Conservation (phyloP, 2,113 vertebrate genomes). For the Hippocampus mohnikei region DNA sequence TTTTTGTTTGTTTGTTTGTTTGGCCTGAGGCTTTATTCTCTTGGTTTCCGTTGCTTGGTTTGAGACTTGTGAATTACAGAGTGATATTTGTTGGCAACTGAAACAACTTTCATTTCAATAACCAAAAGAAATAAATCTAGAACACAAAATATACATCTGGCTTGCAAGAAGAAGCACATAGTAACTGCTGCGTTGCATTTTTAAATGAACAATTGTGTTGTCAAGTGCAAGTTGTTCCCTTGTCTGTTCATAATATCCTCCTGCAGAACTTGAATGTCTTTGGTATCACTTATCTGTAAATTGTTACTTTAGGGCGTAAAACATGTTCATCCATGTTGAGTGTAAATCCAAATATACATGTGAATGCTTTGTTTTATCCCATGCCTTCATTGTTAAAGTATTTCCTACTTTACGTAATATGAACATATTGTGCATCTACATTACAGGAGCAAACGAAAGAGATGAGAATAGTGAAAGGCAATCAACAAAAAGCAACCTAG, state of each 20-base stretch:
- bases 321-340: too few species aligned
- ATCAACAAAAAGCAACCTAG: slow-evolving; percentile 66
- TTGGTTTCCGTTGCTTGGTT: neutral
- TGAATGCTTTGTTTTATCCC: neutral
- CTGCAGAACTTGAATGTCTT: neutral
- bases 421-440: slow-evolving; percentile 1
- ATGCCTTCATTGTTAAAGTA: neutral
- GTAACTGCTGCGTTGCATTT: neutral
- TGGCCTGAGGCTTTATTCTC: too few species aligned
- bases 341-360: neutral
- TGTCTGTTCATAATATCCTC: neutral
- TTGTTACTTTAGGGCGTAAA: neutral
- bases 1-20: too few species aligned
- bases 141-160: neutral
- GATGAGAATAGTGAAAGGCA: slow-evolving; percentile 73
- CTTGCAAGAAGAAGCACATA: neutral
- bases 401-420: neutral
- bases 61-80: neutral
- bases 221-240: neutral
- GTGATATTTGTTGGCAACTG: neutral
- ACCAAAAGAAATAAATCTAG: neutral
- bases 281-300: neutral
- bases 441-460: slow-evolving; percentile 68
- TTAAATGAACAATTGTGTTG: neutral
- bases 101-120: neutral